A percentile compares a stretch with the other conserved stretches of the same genome.
Conservation (phyloP, 2,113 vertebrate species). For the Phocoena phocoena region DNA sequence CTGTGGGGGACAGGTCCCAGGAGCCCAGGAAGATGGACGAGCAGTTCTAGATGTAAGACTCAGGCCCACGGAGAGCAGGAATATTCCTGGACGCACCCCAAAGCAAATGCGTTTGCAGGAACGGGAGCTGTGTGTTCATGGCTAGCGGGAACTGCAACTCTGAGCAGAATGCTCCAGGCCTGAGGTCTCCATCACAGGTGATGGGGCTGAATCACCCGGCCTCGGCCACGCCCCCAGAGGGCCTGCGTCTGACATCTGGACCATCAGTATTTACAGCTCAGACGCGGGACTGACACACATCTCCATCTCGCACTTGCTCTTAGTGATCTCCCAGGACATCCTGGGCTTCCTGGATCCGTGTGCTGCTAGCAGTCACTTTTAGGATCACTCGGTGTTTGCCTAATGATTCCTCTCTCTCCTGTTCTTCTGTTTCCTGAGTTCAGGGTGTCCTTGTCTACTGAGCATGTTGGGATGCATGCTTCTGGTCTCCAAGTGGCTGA, state of each 20-base stretch:
- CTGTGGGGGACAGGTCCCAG: no score
- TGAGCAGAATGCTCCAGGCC: not conserved
- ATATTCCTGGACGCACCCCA: not conserved
- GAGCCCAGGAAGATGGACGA: not conserved
- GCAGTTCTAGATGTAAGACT: not conserved
- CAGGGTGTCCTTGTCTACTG: not conserved
- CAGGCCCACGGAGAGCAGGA: no score
- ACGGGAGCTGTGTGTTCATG: fast-evolving
- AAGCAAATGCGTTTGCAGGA: no score
- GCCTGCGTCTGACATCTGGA: fast-evolving
- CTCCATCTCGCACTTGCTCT: not conserved
- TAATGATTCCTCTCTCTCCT: not conserved
- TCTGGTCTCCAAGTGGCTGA: not conserved
- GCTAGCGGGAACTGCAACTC: fast-evolving
- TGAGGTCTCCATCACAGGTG: not conserved
- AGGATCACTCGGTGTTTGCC: fast-evolving
- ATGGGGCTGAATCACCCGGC: not conserved
- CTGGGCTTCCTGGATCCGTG: fast-evolving
- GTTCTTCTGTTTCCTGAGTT: not conserved
- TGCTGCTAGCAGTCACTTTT: fast-evolving
- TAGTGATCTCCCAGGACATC: fast-evolving
- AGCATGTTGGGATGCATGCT: not conserved
- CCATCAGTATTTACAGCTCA: no score
- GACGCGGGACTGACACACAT: not conserved
- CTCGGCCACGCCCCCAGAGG: fast-evolving